Conservation (phyloP, 2,797 vertebrate genomes). For the Mormyrus hasselquistii region DNA sequence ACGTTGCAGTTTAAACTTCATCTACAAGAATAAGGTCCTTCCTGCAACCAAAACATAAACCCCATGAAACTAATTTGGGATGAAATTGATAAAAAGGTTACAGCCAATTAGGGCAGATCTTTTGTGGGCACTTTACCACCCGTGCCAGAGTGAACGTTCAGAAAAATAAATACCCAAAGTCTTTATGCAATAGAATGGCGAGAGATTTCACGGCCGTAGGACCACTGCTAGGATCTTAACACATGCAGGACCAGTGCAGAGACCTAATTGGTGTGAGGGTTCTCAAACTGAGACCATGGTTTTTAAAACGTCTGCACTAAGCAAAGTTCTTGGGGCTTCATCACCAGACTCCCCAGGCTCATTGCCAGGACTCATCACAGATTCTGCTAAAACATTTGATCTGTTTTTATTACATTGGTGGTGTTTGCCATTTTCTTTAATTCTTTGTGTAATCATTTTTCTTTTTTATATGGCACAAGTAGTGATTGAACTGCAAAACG, state of each 20-base stretch:
- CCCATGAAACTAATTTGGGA: neutral
- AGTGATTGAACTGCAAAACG: neutral
- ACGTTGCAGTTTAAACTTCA: neutral
- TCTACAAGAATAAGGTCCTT: neutral
- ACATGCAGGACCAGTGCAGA: neutral
- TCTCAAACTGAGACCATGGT: neutral
- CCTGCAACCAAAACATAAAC: neutral
- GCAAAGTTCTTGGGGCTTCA: neutral
- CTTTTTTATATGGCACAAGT: neutral
- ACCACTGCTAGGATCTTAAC: neutral
- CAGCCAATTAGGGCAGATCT: neutral
- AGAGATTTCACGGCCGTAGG: neutral
- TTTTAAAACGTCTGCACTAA: neutral
- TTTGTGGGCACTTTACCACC: neutral
- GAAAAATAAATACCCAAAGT: neutral
- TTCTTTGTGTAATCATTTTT: neutral
- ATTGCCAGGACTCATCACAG: neutral
- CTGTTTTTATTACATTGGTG: neutral
- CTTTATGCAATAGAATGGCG: neutral
- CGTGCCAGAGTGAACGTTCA: neutral
- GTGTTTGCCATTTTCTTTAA: neutral
- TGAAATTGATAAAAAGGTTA: neutral
- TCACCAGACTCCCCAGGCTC: neutral
- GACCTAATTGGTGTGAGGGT: neutral
- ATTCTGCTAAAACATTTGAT: neutral